These are phyloP conservation scores for Bibio marci DNA, from an alignment of 2,888 invertebrate genomes.

Conservation along the genomic window DNA sequence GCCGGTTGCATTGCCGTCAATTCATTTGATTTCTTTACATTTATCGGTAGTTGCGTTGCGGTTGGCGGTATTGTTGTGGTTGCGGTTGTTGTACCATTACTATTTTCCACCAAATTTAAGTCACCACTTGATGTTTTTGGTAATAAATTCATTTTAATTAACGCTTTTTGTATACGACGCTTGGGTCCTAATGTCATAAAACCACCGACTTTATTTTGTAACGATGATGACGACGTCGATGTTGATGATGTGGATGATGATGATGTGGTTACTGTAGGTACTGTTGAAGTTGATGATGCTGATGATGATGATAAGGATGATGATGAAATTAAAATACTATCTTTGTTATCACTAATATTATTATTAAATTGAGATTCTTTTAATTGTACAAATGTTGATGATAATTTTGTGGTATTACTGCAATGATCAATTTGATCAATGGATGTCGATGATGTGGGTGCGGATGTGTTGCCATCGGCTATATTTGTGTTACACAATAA, in stretches of 20 bases:
- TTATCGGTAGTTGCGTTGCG: constrained; percentile 31
- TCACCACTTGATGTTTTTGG: constrained; percentile 59
- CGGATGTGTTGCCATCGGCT: background rate
- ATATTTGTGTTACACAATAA: too few relatives aligned
- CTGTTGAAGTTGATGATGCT: background rate
- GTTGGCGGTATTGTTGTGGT: background rate
- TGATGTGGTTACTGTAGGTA: background rate
- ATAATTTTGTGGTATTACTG: constrained; percentile 14
- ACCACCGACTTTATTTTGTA: constrained; percentile 46
- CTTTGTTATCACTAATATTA: background rate
- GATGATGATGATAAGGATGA: background rate
- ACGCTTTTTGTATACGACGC: constrained; percentile 63
- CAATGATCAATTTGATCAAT: constrained; percentile 23
- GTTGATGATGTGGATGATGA: constrained; percentile 15
- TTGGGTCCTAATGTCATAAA: constrained; percentile 85
- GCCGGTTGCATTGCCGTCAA: background rate
- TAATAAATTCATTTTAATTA: constrained; percentile 78
- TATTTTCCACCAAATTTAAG: constrained; percentile 12
- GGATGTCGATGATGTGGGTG: constrained; percentile 10
- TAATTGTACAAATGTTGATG: constrained; percentile 16
- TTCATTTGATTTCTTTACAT: background rate
- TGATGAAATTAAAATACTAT: too few relatives aligned
- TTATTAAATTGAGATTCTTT: constrained; percentile 2
- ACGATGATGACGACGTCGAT: constrained; percentile 35
- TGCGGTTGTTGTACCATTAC: constrained; percentile 7